phyloP scores from a whole-genome alignment of 2,888 invertebrate genomes.

The Ochlodes sylvanus region DNA sequence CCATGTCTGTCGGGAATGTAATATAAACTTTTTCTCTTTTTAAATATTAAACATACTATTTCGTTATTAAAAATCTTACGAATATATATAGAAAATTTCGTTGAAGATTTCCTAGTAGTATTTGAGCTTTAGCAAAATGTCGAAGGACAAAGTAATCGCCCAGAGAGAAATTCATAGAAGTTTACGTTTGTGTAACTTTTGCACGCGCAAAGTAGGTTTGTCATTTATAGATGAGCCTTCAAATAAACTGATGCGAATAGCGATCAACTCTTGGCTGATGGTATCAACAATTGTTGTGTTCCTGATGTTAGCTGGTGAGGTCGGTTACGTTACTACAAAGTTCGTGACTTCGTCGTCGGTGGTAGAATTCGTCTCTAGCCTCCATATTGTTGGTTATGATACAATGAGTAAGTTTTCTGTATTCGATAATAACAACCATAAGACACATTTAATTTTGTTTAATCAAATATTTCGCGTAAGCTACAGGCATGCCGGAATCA shows the following conservation, averaged over 20 bases:
- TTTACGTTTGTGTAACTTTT: conserved; percentile 59
- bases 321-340: conserved; percentile 57
- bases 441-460: too few relatives aligned
- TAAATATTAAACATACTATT: conserved; percentile 12
- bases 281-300: conserved; percentile 53
- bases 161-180: conserved; percentile 59
- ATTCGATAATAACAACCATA: conserved; percentile 24
- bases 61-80: conserved; percentile 4
- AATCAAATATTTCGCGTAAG: too few relatives aligned
- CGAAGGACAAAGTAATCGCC: conserved; percentile 40
- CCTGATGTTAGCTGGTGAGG: conserved; percentile 58
- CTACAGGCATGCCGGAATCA: too few relatives aligned
- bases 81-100: neutral
- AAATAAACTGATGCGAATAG: conserved; percentile 45
- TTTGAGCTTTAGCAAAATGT: conserved; percentile 15
- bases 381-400: conserved; percentile 70
- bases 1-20: neutral
- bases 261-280: conserved; percentile 46
- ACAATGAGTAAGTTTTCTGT: conserved; percentile 63
- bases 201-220: conserved; percentile 58
- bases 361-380: conserved; percentile 61
- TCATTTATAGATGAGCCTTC: conserved; percentile 59
- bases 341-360: conserved; percentile 56
- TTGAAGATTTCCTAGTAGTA: neutral
- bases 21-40: neutral